A percentile compares a stretch with the other conserved stretches of the same genome.
Evolutionary conservation across 2,113 vertebrate genomes (phyloP).

Genomic region (Cavia porcellus): DNA sequence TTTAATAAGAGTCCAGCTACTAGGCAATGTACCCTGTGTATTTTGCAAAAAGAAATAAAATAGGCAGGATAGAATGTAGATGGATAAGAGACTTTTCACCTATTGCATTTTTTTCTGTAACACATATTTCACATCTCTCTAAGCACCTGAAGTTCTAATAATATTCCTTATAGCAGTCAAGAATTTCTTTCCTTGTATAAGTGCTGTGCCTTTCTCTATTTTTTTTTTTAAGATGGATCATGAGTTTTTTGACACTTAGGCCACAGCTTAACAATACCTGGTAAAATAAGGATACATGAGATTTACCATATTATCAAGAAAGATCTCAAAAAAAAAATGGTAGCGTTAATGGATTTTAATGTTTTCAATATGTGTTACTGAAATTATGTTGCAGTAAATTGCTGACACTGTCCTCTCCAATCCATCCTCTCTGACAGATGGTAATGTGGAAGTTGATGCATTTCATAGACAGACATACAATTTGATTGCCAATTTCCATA

Average conservation of each 20-base stretch:
- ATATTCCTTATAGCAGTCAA: background rate
- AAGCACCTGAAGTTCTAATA: background rate
- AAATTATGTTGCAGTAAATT: background rate
- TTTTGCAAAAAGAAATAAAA: background rate
- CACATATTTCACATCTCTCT: background rate
- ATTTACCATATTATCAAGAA: background rate
- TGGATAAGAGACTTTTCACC: background rate
- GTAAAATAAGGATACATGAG: background rate
- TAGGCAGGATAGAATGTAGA: background rate
- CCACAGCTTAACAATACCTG: background rate
- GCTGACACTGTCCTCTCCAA: accelerated
- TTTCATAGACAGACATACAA: accelerated
- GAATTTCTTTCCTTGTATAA: background rate
- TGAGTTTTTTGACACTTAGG: background rate
- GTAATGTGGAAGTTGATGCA: background rate
- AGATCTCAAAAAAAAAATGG: background rate
- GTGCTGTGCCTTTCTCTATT: background rate
- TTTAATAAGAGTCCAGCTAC: background rate
- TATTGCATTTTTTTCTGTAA: background rate
- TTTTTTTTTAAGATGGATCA: background rate
- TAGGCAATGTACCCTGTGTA: background rate
- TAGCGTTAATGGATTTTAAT: background rate
- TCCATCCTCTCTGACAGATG: background rate
- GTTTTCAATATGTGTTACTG: background rate
- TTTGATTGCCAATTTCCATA: background rate